Base-by-base conservation (phyloP, 37 sponge, comb jelly and placozoan genomes). In the Crambe crambe region DNA sequence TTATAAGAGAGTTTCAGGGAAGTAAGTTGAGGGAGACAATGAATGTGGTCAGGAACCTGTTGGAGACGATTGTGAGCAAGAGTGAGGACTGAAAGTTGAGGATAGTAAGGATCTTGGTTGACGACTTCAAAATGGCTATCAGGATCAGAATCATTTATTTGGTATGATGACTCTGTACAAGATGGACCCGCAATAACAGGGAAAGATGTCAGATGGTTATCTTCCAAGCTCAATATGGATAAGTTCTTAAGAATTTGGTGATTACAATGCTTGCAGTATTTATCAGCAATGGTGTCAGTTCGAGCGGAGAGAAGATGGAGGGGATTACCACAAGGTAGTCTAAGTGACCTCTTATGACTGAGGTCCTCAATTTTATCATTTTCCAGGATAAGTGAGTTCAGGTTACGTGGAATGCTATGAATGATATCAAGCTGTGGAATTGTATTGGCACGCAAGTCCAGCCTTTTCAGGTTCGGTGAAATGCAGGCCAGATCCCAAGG, bases 401-500 rank as follows among this genome's bases (percentile, higher is more conserved):
- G 43, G n/a, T 12, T 41, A 1, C 51, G 34, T 12, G 93, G 93
- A n/a, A 88, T 12, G 56, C 81, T 73, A 12, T 58, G 75, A 3
- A 92, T 74, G 8, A 85, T 56, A 44, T 92, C 77, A 32, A 85
- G 0, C 3, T 27, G 38, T 1, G 41, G 22, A 3, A 92, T 70
- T 20, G 5, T 3, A 56, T 90, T 90, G 44, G 31, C 36, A 15
- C 68, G 58, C 39, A 90, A 15, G 41, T 87, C 67, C 20, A 94
- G 39, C 59, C 76, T 77, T 37, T 73, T 29, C 23, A 94, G 95
- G 47, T 83, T 57, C 58, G 95, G 92, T 3, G 85, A 89, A 8
- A 94, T 30, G 56, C 95, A 94, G 36, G 85, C 70, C 22, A 94
- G 77, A 42, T 87, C 85, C 75, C 75, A 78, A 0, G 95, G 95